Evolutionary conservation across 2,113 vertebrate genomes (phyloP).

Genomic region (Heptranchias perlo): DNA sequence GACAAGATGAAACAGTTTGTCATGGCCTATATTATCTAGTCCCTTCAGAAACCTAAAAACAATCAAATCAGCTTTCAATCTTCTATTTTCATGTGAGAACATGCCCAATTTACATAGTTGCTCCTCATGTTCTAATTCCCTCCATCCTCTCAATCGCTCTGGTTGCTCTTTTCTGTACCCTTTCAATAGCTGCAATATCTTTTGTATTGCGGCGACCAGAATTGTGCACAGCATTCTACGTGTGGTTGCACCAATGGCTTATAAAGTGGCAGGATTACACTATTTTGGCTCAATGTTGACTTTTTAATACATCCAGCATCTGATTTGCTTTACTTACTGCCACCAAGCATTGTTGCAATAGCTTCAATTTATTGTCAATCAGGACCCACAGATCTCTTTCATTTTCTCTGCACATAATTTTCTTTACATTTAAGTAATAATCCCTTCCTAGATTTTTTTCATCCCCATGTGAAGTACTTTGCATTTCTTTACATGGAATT

Average conservation of each 20-base stretch:
- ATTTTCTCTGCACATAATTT: no score
- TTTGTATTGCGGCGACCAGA: background rate
- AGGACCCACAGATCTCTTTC: background rate
- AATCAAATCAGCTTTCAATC: no score
- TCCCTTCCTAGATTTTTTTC: no score
- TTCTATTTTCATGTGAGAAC: background rate
- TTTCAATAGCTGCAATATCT: background rate
- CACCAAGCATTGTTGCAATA: background rate
- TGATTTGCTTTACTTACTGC: background rate
- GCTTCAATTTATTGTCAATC: background rate
- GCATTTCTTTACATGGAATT: no score
- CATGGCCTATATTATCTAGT: background rate
- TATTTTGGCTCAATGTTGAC: background rate
- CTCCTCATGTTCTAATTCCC: background rate
- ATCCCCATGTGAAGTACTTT: no score
- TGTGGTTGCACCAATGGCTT: background rate
- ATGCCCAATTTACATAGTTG: background rate
- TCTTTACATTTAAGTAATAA: no score
- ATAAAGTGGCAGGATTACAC: background rate
- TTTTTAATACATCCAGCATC: background rate
- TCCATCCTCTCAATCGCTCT: background rate
- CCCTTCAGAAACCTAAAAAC: background rate
- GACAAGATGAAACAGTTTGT: background rate
- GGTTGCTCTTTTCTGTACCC: background rate
- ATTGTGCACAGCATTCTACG: background rate